Percentiles rank a stretch among this genome's conserved stretches.
These are phyloP conservation scores for Daboia siamensis DNA, from an alignment of 2,113 vertebrate species.

Conservation along the genomic window DNA sequence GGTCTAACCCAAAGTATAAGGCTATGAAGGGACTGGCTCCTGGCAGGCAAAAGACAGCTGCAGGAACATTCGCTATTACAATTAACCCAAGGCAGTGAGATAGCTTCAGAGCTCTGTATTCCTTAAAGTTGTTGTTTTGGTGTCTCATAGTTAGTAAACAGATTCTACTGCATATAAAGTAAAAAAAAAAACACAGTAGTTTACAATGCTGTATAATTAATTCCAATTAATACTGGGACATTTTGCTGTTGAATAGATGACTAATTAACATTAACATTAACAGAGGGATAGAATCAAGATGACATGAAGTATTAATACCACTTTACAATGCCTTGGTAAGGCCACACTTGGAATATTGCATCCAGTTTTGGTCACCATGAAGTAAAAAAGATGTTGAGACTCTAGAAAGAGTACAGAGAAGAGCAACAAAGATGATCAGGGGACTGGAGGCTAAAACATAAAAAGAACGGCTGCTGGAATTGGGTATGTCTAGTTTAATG, in stretches of 20 bases:
- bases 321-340: too few relatives aligned
- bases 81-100: not conserved
- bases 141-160: not conserved
- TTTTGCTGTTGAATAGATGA: not conserved
- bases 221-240: not conserved
- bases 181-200: not conserved
- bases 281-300: too few relatives aligned
- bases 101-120: not conserved
- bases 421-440: too few relatives aligned
- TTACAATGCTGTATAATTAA: not conserved
- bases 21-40: not conserved
- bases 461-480: too few relatives aligned
- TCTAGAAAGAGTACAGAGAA: too few relatives aligned
- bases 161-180: not conserved
- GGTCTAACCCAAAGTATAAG: not conserved
- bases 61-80: not conserved
- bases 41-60: not conserved
- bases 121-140: not conserved
- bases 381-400: too few relatives aligned
- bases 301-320: too few relatives aligned
- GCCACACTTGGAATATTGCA: too few relatives aligned
- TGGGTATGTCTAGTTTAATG: too few relatives aligned
- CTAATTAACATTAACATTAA: too few relatives aligned
- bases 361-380: too few relatives aligned
- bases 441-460: too few relatives aligned